Base-by-base conservation (phyloP, 2,113 vertebrate genomes). In the Nasalis larvatus region DNA sequence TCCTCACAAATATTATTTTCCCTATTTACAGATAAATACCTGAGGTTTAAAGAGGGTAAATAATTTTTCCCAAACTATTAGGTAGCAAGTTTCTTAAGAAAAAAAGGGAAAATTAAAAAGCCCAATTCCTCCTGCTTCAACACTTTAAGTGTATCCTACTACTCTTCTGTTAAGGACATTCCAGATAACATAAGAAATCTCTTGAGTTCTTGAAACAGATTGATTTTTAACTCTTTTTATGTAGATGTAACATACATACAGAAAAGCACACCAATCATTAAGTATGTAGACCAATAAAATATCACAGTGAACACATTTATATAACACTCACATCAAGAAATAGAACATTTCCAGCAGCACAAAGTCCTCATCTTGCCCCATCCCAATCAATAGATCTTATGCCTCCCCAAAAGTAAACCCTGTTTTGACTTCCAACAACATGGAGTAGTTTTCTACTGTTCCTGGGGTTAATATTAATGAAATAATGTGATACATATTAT, bases 131-230 rank as follows among this genome's bases (percentile, higher is more conserved):
- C 56, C 27, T 73, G 81, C 4, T 86, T 14, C 66, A 95, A 71
- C 21, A 56, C 4, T 21, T 87, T 78, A 96, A 77, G 40, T 80
- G 83, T 66, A 63, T 58, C 30, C 32, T 84, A 30, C 63, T 89
- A 37, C 93, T 94, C 27, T 74, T 96, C 78, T 86, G 37, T 66
- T 85, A 91, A 88, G 42, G 16, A 89, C 86, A 91, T 96, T 93
- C 45, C n/a, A 94, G 58, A 92, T 71, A 63, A 60, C 32, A 17
- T 69, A 76, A 83, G 25, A 86, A 76, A 94, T 94, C 58, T 85
- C 27, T 87, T 87, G 71, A 89, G 27, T 66, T 47, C 9, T 23
- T 86, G 18, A 9, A 85, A 82, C 25, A 86, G 23, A 95, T 60
- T 60, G 78, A 71, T 89, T 68, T 90, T 66, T 10, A 94, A 85